These are phyloP conservation scores for Calvadosia cruxmelitensis DNA, from an alignment of 30 jellyfish, hydroid and myxozoan genomes.

Conservation along the genomic window DNA sequence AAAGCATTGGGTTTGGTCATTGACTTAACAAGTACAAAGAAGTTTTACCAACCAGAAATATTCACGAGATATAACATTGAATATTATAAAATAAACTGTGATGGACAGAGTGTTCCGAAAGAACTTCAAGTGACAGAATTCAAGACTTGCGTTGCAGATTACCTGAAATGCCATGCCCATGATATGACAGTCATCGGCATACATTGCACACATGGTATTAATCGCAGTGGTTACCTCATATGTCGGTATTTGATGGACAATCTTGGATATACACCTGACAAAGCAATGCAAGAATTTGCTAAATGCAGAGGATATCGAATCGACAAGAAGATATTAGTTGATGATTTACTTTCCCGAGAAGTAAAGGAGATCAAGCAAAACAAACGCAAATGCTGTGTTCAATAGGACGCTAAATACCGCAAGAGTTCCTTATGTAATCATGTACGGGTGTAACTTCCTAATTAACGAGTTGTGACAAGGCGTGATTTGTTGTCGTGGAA, in stretches of 20 bases:
- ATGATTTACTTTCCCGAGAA: slow-evolving; percentile 1
- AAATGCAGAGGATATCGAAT: slow-evolving; percentile 2
- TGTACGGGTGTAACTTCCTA: too few species aligned
- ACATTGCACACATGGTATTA: not conserved
- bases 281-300: not conserved
- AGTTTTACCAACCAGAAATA: slow-evolving; percentile 6
- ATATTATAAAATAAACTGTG: slow-evolving; percentile 2
- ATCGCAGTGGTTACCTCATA: not conserved
- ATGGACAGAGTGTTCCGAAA: slow-evolving; percentile 1
- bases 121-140: slow-evolving; percentile 3
- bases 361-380: not conserved
- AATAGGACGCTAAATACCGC: not conserved
- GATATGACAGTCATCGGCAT: not conserved
- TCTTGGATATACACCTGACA: not conserved
- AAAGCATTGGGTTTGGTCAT: slow-evolving; percentile 4
- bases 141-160: slow-evolving; percentile 3
- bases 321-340: not conserved
- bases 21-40: slow-evolving; percentile 7
- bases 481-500: too few species aligned
- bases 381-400: not conserved
- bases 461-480: too few species aligned
- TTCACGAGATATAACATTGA: slow-evolving; percentile 1
- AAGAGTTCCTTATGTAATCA: too few species aligned
- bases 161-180: slow-evolving; percentile 3
- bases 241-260: not conserved